Conservation (phyloP, 2,113 vertebrate genomes). For the Prochilodus magdalenae region DNA sequence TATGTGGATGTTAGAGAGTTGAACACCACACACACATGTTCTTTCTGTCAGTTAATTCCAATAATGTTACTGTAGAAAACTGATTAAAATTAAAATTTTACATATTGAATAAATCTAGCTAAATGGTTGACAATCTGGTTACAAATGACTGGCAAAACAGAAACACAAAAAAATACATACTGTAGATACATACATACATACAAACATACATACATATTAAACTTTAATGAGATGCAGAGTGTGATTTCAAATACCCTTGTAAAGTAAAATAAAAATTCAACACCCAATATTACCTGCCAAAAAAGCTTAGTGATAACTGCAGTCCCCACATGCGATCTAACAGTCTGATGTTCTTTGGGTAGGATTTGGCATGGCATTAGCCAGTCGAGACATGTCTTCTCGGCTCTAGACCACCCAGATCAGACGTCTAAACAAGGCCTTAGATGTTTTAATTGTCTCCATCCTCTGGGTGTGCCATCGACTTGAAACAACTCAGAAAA, state of each 20-base stretch:
- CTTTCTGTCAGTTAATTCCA: background rate
- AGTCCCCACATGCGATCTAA: background rate
- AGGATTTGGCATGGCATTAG: constrained; percentile 58
- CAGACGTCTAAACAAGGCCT: constrained; percentile 61
- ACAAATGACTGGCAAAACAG: background rate
- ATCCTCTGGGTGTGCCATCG: constrained; percentile 71
- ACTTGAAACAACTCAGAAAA: constrained; percentile 45
- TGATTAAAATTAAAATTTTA: constrained; percentile 22
- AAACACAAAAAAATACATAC: too few relatives aligned
- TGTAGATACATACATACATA: background rate
- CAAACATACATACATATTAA: background rate
- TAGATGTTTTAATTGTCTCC: constrained; percentile 78
- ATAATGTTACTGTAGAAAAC: background rate
- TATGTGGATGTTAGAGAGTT: constrained; percentile 14
- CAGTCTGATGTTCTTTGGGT: constrained; percentile 53
- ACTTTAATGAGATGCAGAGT: background rate
- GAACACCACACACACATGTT: constrained; percentile 62
- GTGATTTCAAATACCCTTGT: background rate
- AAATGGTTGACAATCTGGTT: background rate
- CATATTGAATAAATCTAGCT: constrained; percentile 9
- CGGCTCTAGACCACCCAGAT: constrained; percentile 76
- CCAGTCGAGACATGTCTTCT: constrained; percentile 67
- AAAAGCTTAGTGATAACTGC: constrained; percentile 5
- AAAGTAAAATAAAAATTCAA: background rate
- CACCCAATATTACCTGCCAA: background rate